These are phyloP conservation scores for Coptotermes formosanus DNA, from an alignment of 1,140 invertebrate species.

Conservation along the genomic window DNA sequence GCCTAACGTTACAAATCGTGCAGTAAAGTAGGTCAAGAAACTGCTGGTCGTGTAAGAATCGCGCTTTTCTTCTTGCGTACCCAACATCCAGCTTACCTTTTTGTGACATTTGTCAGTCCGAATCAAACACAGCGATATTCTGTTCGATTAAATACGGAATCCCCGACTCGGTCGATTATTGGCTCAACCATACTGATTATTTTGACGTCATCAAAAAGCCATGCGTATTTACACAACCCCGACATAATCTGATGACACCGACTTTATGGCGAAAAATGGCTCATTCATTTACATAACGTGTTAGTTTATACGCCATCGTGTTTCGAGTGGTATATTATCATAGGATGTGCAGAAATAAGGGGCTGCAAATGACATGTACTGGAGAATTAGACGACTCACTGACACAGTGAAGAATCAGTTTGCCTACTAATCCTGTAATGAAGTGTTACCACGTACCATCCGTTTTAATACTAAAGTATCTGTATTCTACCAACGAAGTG, in stretches of 20 bases:
- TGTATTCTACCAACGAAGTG: too few relatives aligned
- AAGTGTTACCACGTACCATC: too few relatives aligned
- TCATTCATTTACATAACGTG: not conserved
- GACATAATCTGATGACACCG: not conserved
- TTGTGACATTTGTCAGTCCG: not conserved
- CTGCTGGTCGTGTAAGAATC: too few relatives aligned
- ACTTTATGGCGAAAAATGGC: not conserved
- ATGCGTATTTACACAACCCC: not conserved
- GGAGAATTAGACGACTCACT: too few relatives aligned
- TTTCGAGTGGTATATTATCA: not conserved
- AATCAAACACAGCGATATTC: not conserved
- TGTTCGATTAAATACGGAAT: not conserved
- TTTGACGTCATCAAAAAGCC: constrained; percentile 1
- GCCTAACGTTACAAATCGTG: too few relatives aligned
- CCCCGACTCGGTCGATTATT: not conserved
- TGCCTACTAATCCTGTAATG: too few relatives aligned
- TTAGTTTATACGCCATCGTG: not conserved
- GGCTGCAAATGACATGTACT: too few relatives aligned
- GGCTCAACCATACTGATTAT: not conserved
- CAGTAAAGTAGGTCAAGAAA: too few relatives aligned
- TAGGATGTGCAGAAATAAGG: not conserved
- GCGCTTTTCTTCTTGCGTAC: too few relatives aligned
- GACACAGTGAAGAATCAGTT: too few relatives aligned
- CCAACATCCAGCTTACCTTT: not conserved
- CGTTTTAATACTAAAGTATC: too few relatives aligned